phyloP scores from a whole-genome alignment of 1,140 invertebrate genomes.

The Gonatopus flavifemur region DNA sequence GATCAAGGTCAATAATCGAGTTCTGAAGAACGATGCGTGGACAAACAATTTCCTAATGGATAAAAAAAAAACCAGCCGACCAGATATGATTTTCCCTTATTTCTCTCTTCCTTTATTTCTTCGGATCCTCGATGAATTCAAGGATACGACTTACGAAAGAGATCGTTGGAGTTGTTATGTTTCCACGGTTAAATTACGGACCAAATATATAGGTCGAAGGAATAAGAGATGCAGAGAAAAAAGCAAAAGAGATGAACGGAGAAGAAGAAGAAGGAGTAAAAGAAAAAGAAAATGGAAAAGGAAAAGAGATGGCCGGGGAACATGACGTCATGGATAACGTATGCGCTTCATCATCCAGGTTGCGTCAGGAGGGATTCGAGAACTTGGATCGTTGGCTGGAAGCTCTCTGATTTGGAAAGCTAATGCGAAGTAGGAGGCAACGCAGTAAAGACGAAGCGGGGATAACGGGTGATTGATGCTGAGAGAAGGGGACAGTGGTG shows the following conservation, averaged over 20 bases:
- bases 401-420: constrained; percentile 30
- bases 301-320: neutral
- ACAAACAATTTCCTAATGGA: too few species aligned
- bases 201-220: constrained; percentile 7
- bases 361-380: constrained; percentile 32
- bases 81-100: too few species aligned
- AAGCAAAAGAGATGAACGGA: too few species aligned
- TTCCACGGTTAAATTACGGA: neutral
- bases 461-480: too few species aligned
- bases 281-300: neutral
- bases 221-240: too few species aligned
- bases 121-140: constrained; percentile 3
- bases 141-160: constrained; percentile 7
- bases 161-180: neutral
- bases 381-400: constrained; percentile 16
- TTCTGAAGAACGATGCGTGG: too few species aligned
- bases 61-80: too few species aligned
- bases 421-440: constrained; percentile 17
- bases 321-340: constrained; percentile 35
- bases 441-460: too few species aligned
- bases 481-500: constrained; percentile 18
- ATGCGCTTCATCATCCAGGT: constrained; percentile 31
- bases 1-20: too few species aligned
- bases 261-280: neutral
- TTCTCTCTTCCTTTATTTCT: neutral